These are phyloP conservation scores for Eumaeus atala DNA, from an alignment of 1,140 invertebrate species.

Conservation along the genomic window DNA sequence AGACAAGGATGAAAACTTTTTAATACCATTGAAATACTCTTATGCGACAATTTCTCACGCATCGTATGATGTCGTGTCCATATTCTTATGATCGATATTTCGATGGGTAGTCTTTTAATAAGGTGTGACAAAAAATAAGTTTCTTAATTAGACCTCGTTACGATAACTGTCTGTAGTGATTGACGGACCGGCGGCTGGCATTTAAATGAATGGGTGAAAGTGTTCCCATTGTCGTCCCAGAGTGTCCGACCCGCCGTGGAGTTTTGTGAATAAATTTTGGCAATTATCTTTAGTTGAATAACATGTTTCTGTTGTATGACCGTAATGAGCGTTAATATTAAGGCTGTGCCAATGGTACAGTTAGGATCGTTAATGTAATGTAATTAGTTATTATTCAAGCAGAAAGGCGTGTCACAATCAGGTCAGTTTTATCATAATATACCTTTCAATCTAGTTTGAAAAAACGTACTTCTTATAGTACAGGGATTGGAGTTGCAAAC, in stretches of 20 bases:
- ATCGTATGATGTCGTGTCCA: background rate
- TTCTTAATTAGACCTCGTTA: slow-evolving; percentile 18
- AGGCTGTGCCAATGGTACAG: background rate
- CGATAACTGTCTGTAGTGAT: slow-evolving; percentile 15
- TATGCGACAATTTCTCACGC: background rate
- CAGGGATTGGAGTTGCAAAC: too few relatives aligned
- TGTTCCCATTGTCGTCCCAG: slow-evolving; percentile 13
- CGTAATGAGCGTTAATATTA: slow-evolving; percentile 6
- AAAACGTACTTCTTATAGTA: too few relatives aligned
- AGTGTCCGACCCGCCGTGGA: background rate
- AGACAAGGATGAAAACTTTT: too few relatives aligned
- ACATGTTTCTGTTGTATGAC: slow-evolving; percentile 8
- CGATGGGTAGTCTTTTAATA: slow-evolving; percentile 13
- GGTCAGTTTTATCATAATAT: too few relatives aligned
- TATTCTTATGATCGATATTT: slow-evolving; percentile 15
- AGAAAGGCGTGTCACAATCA: too few relatives aligned
- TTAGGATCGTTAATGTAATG: background rate
- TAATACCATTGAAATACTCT: too few relatives aligned
- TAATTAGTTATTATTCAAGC: too few relatives aligned
- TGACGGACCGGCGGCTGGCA: slow-evolving; percentile 14
- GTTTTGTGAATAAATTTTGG: slow-evolving; percentile 12
- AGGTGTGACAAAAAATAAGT: slow-evolving; percentile 17
- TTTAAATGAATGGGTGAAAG: slow-evolving; percentile 15
- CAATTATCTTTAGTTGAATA: slow-evolving; percentile 11
- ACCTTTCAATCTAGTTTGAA: too few relatives aligned